Conservation (phyloP, 2,888 invertebrate species). For the Kryphioiulus occultus region DNA sequence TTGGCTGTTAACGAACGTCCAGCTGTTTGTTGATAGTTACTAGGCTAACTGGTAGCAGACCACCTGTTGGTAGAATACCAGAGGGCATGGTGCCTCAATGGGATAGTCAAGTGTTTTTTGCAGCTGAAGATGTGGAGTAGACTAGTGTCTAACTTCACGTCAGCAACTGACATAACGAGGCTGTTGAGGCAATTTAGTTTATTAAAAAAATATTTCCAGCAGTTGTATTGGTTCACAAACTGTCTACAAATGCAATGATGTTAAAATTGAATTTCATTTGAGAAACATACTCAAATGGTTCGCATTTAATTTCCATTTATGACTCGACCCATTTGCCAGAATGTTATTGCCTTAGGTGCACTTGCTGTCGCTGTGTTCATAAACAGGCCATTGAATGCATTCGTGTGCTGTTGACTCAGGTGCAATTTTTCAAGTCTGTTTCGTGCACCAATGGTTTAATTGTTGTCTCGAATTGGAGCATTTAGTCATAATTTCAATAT, state of each 20-base stretch:
- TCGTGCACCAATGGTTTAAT: background rate
- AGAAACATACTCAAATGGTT: background rate
- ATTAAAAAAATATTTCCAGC: no score
- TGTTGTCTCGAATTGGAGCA: constrained; percentile 42
- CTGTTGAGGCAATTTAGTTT: no score
- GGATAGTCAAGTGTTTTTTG: no score
- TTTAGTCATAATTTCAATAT: constrained; percentile 8
- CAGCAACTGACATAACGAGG: no score
- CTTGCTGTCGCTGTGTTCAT: background rate
- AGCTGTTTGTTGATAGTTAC: background rate
- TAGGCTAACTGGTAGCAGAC: background rate
- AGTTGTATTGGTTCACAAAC: no score
- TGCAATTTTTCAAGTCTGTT: constrained; percentile 34
- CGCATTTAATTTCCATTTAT: background rate
- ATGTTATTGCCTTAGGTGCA: background rate
- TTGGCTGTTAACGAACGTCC: background rate
- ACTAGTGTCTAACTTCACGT: no score
- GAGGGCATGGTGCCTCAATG: background rate
- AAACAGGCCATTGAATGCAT: no score
- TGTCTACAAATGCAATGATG: no score
- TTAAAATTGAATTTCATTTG: background rate
- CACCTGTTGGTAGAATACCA: background rate
- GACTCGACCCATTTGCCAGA: background rate
- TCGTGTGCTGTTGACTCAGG: background rate
- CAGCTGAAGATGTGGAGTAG: no score